These are phyloP conservation scores for Cottus gobio DNA, from an alignment of 2,113 vertebrate genomes.

Conservation along the genomic window DNA sequence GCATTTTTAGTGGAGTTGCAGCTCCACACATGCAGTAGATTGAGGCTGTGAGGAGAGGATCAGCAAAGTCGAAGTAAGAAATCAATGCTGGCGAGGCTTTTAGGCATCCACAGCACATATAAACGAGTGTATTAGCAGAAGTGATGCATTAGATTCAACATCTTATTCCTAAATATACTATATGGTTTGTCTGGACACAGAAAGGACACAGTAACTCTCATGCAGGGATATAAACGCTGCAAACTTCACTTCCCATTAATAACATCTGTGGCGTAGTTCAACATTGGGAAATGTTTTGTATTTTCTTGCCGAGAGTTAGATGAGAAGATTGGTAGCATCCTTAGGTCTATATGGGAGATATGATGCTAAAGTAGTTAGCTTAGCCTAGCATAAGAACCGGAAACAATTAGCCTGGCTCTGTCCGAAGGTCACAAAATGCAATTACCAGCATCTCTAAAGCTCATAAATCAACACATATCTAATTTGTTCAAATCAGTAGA, in stretches of 20 bases:
- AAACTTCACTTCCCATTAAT: neutral
- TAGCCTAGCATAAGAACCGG: neutral
- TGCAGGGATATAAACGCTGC: neutral
- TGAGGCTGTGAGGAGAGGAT: conserved; percentile 20
- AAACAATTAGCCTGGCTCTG: neutral
- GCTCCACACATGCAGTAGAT: neutral
- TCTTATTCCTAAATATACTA: neutral
- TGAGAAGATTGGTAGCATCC: neutral
- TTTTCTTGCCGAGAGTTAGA: neutral
- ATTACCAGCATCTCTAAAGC: neutral
- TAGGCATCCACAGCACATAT: conserved; percentile 20
- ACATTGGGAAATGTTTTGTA: neutral
- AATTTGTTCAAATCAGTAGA: neutral
- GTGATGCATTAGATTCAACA: neutral
- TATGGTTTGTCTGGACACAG: neutral
- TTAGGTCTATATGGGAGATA: neutral
- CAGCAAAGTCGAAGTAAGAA: conserved; percentile 32
- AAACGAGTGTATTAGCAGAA: conserved; percentile 4
- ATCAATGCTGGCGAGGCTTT: conserved; percentile 53
- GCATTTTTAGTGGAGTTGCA: conserved; percentile 3
- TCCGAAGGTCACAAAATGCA: neutral
- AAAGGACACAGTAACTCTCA: neutral
- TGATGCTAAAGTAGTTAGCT: neutral
- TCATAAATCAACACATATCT: neutral
- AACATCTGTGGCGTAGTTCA: neutral